Conservation (phyloP, 2,797 vertebrate genomes). For the Myripristis jacobus region DNA sequence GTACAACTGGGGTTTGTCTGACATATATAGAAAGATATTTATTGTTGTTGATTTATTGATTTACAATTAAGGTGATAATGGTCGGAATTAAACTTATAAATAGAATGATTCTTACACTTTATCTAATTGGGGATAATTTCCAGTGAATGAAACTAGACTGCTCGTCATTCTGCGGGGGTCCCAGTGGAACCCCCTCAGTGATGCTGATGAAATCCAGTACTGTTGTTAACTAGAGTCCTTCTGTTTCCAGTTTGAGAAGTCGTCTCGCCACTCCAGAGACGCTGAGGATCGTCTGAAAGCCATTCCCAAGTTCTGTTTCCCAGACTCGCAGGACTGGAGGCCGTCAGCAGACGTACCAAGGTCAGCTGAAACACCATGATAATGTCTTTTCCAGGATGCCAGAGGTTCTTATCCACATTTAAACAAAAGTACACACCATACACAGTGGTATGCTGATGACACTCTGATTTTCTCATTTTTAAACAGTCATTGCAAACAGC, state of each 20-base stretch:
- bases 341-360: conserved; percentile 90
- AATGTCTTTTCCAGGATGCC: background rate
- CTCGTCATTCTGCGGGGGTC: no score
- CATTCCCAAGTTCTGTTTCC: conserved; percentile 98
- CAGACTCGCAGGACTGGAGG: conserved; percentile 92
- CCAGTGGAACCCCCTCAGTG: no score
- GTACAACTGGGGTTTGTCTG: no score
- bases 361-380: conserved; percentile 70
- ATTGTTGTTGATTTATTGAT: no score
- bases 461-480: background rate
- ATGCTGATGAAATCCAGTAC: background rate
- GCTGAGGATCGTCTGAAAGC: conserved; percentile 95
- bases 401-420: background rate
- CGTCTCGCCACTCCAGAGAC: conserved; percentile 90
- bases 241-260: conserved; percentile 89
- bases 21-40: no score
- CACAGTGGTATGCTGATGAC: background rate
- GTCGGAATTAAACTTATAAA: no score
- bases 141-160: background rate
- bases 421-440: background rate
- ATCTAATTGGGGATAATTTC: background rate
- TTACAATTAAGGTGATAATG: no score
- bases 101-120: no score
- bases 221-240: conserved; percentile 13
- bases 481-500: no score